phyloP scores from a whole-genome alignment of 2,797 vertebrate genomes.

The Clarias laeviceps region DNA sequence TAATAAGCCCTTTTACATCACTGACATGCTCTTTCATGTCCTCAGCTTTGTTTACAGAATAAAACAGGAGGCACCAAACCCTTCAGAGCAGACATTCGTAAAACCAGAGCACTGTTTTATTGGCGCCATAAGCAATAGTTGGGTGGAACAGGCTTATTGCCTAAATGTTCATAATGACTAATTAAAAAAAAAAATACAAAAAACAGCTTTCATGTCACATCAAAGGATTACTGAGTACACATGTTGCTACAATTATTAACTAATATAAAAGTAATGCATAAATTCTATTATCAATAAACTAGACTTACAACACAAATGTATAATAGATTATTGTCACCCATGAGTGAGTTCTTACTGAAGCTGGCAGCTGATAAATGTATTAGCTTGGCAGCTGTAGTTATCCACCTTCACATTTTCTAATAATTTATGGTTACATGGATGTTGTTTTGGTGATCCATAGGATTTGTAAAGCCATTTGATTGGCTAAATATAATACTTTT shows the following conservation, averaged over 20 bases:
- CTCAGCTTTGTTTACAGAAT: constrained; percentile 53
- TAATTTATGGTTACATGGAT: not conserved
- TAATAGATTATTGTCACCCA: not conserved
- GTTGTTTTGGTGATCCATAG: not conserved
- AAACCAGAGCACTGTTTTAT: constrained; percentile 47
- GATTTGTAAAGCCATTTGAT: no score
- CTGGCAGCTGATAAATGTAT: not conserved
- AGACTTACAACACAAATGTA: not conserved
- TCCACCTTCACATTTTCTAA: not conserved
- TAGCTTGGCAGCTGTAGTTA: not conserved
- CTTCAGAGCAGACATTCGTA: constrained; percentile 48
- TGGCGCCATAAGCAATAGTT: constrained; percentile 30
- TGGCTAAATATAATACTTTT: not conserved
- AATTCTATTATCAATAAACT: not conserved
- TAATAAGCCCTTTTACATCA: constrained; percentile 50
- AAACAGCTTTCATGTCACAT: constrained; percentile 43
- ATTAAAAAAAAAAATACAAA: constrained; percentile 5
- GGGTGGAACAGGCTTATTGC: constrained; percentile 35
- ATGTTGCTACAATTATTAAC: not conserved
- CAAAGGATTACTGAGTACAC: constrained; percentile 20
- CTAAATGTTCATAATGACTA: constrained; percentile 44
- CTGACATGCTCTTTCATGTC: constrained; percentile 54
- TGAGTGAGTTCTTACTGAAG: not conserved
- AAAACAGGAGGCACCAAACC: constrained; percentile 47
- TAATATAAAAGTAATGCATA: not conserved